Conservation (phyloP, 30 jellyfish, hydroid and myxozoan species). For the Hydractinia symbiolongicarpus region DNA sequence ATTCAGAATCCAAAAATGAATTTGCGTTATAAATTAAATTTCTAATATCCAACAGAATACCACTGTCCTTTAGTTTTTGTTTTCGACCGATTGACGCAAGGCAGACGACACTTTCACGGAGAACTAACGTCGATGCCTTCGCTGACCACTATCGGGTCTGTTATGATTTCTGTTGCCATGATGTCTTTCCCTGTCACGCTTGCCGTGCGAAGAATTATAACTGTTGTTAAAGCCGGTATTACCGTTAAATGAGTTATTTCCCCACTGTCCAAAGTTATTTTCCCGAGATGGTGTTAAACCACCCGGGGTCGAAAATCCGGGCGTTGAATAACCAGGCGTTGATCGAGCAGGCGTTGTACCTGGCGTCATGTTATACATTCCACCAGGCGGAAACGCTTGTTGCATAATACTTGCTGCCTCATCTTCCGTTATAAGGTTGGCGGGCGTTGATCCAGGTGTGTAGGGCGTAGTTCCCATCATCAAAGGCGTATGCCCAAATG, state of each 20-base stretch:
- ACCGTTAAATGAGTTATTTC: background rate
- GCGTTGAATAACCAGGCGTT: conserved; percentile 33
- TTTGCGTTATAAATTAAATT: too few relatives aligned
- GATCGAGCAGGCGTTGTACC: conserved; percentile 30
- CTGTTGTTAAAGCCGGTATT: background rate
- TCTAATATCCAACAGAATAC: too few relatives aligned
- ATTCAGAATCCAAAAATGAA: too few relatives aligned
- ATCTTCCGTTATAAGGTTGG: conserved; percentile 32
- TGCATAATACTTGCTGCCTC: conserved; percentile 37
- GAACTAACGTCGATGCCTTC: too few relatives aligned
- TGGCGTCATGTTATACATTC: conserved; percentile 24
- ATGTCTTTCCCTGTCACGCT: background rate
- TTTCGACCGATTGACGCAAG: too few relatives aligned
- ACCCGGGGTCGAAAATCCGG: conserved; percentile 6
- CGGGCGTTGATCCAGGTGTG: conserved; percentile 97
- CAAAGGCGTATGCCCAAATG: conserved; percentile 30
- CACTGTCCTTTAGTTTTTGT: too few relatives aligned
- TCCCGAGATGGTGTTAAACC: background rate
- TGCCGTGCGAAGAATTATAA: conserved; percentile 1
- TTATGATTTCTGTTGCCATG: background rate
- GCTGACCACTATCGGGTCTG: background rate
- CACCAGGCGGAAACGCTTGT: conserved; percentile 39
- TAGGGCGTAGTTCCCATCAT: conserved; percentile 65
- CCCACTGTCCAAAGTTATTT: background rate
- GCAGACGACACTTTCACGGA: too few relatives aligned